Evolutionary conservation across 2,113 vertebrate species (phyloP).

Genomic region (Scalopus aquaticus): DNA sequence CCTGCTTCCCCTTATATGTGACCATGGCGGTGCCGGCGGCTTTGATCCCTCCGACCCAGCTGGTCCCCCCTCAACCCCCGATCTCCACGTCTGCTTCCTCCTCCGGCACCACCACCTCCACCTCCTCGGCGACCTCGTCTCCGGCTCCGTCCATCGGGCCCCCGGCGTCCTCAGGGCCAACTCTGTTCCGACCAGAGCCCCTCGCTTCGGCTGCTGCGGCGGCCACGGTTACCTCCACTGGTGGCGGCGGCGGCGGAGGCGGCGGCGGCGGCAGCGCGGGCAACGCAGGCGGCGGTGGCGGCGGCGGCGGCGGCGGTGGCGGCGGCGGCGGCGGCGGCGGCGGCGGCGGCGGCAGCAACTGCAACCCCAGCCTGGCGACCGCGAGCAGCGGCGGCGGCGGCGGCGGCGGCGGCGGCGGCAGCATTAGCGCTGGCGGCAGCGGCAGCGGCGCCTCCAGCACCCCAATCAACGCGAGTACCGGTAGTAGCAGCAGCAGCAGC

Average conservation of each 20-base stretch:
- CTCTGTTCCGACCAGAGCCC: conserved; percentile 93
- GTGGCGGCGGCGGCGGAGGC: conserved; percentile 70
- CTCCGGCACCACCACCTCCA: conserved; percentile 86
- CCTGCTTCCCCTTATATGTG: conserved; percentile 85
- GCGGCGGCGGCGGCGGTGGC: conserved; percentile 25
- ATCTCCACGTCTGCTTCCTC: conserved; percentile 89
- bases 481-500: conserved; percentile 84
- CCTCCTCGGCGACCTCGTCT: conserved; percentile 92
- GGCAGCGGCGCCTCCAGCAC: conserved; percentile 54
- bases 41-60: conserved; percentile 93
- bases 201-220: conserved; percentile 78
- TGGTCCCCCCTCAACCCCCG: conserved; percentile 92
- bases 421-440: conserved; percentile 53
- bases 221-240: conserved; percentile 63
- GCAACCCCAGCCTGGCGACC: conserved; percentile 74
- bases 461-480: conserved; percentile 44
- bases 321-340: conserved; percentile 21
- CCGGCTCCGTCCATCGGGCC: conserved; percentile 90
- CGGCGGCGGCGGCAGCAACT: conserved; percentile 55
- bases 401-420: conserved; percentile 50
- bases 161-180: conserved; percentile 86
- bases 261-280: conserved; percentile 38
- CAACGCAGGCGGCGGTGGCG: conserved; percentile 35
- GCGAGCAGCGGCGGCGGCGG: conserved; percentile 57
- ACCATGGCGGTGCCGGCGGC: conserved; percentile 98